Evolutionary conservation across 1,140 invertebrate species (phyloP).

Genomic region (Cydia pomonella): DNA sequence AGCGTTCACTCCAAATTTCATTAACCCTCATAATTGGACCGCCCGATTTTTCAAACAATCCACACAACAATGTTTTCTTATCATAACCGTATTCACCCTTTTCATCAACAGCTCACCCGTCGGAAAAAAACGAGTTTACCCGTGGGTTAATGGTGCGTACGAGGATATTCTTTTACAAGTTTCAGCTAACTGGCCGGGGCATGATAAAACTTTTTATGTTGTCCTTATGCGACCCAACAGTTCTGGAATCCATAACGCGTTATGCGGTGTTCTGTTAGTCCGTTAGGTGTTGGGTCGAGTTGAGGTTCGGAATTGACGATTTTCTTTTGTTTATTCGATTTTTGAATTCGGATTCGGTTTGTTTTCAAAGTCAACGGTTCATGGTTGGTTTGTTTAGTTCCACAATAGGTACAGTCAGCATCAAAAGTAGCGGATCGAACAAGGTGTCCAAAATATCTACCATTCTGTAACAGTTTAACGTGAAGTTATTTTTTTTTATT

Average conservation of each 20-base stretch:
- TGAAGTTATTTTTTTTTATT: too few species aligned
- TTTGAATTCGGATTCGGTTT: not conserved
- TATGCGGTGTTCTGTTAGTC: constrained; percentile 45
- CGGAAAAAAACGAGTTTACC: constrained; percentile 55
- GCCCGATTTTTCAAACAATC: not conserved
- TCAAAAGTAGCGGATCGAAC: too few species aligned
- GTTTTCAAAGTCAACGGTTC: not conserved
- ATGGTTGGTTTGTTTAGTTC: too few species aligned
- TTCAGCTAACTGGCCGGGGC: constrained; percentile 55
- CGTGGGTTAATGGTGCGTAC: constrained; percentile 66
- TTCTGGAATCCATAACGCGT: constrained; percentile 62
- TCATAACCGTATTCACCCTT: constrained; percentile 32
- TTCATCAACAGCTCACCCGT: constrained; percentile 44
- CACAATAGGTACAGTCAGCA: too few species aligned
- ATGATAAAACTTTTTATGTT: constrained; percentile 76
- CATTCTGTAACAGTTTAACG: too few species aligned
- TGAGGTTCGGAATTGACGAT: constrained; percentile 7
- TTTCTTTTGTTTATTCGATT: constrained; percentile 25
- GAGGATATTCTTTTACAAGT: constrained; percentile 66
- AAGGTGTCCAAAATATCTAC: too few species aligned
- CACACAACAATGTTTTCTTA: constrained; percentile 38
- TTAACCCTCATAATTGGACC: too few species aligned
- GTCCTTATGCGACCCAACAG: constrained; percentile 65
- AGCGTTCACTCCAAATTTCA: not conserved
- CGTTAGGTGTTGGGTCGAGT: constrained; percentile 36